A percentile compares a stretch with the other conserved stretches of the same genome.
Evolutionary conservation across 2,797 vertebrate genomes (phyloP).

Genomic region (Rhincodon typus): DNA sequence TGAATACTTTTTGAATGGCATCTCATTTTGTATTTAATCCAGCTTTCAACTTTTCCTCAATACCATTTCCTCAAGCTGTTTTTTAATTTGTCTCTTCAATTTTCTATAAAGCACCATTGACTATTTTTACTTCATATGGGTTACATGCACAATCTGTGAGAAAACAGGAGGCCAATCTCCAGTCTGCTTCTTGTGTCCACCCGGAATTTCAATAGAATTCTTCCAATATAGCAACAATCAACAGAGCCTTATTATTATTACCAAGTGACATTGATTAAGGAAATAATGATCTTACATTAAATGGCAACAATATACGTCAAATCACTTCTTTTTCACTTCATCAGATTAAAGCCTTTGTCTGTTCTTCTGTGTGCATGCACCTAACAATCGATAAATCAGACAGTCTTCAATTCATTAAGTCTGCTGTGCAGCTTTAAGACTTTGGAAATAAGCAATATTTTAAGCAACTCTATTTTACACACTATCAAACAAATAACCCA

Average conservation of each 20-base stretch:
- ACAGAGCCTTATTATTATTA: not conserved
- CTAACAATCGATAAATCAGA: constrained; percentile 1
- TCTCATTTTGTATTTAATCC: not conserved
- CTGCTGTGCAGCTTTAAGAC: not conserved
- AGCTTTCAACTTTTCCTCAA: constrained; percentile 6
- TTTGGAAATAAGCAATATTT: not conserved
- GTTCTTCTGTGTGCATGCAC: not conserved
- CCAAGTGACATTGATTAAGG: not conserved
- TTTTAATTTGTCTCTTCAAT: constrained; percentile 27
- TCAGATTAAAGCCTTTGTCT: not conserved
- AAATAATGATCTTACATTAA: constrained; percentile 27
- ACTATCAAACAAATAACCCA: not conserved
- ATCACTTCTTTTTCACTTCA: not conserved
- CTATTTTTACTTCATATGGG: not conserved
- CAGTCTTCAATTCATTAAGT: constrained; percentile 26
- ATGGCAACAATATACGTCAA: not conserved
- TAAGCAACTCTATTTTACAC: not conserved
- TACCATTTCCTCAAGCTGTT: not conserved
- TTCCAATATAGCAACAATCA: not conserved
- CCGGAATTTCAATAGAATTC: not conserved
- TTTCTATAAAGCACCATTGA: not conserved
- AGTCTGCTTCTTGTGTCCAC: not conserved
- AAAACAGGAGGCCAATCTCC: not conserved
- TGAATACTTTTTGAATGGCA: not conserved
- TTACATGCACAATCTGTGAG: not conserved